Percentiles rank a stretch among this genome's conserved stretches.
phyloP scores from a whole-genome alignment of 2,113 vertebrate genomes.

The Vimba vimba region DNA sequence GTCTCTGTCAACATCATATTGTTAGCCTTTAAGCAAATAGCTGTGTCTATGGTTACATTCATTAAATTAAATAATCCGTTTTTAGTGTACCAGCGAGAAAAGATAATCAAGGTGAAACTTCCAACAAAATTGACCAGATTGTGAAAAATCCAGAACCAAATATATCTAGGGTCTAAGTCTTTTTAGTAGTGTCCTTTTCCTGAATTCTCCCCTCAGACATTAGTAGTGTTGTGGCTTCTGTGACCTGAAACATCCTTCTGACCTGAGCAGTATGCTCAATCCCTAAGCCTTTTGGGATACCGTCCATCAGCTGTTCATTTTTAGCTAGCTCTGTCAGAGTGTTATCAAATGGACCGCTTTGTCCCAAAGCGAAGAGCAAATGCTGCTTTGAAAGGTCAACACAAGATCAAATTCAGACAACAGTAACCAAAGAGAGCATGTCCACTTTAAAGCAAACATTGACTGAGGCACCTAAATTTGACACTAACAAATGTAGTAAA shows the following conservation, averaged over 20 bases:
- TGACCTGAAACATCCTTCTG: constrained; percentile 31
- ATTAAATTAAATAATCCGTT: constrained; percentile 24
- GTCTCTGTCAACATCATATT: constrained; percentile 44
- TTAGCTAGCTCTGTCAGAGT: constrained; percentile 48
- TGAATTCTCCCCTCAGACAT: background rate
- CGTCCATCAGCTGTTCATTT: constrained; percentile 63
- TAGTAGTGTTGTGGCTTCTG: background rate
- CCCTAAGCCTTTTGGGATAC: constrained; percentile 43
- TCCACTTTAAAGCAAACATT: background rate
- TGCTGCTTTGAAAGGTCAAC: constrained; percentile 37
- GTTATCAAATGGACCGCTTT: constrained; percentile 34
- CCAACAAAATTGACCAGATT: background rate
- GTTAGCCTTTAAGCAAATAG: constrained; percentile 51
- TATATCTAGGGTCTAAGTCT: background rate
- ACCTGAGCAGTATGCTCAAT: constrained; percentile 31
- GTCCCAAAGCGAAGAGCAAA: constrained; percentile 52
- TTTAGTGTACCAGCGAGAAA: background rate
- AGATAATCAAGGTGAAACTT: background rate
- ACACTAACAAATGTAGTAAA: background rate
- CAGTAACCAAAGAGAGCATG: background rate
- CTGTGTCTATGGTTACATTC: constrained; percentile 20
- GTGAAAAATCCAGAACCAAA: background rate
- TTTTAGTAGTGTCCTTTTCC: background rate
- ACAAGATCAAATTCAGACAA: constrained; percentile 28
- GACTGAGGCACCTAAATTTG: background rate